Conservation (phyloP, 2,113 vertebrate genomes). For the Toxotes chatareus region DNA sequence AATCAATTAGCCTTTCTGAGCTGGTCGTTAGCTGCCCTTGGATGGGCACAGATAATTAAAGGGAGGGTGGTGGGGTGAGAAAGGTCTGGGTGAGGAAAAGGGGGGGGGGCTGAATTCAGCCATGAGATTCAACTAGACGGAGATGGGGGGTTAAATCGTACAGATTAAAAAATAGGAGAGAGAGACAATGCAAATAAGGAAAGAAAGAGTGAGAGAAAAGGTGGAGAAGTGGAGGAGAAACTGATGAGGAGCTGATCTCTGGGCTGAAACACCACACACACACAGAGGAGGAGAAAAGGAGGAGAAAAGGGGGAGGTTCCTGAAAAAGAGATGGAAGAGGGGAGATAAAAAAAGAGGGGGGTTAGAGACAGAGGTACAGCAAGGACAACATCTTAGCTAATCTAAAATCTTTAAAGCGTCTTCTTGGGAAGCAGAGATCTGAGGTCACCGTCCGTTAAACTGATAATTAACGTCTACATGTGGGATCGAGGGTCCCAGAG, state of each 20-base stretch:
- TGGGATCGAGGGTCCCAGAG: not conserved
- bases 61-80: conserved; percentile 39
- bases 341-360: not conserved
- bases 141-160: conserved; percentile 53
- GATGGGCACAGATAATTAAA: conserved; percentile 86
- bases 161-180: not conserved
- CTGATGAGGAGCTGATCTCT: conserved; percentile 36
- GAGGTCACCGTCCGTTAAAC: conserved; percentile 19
- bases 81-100: conserved; percentile 28
- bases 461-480: conserved; percentile 23
- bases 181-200: conserved; percentile 54
- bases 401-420: conserved; percentile 8
- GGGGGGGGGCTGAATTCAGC: conserved; percentile 33
- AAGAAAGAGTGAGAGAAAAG: conserved; percentile 32
- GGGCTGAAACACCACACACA: conserved; percentile 44
- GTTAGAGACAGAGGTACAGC: not conserved
- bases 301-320: not conserved
- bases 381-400: not conserved
- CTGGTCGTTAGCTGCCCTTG: conserved; percentile 84
- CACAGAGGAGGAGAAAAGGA: not conserved
- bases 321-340: not conserved
- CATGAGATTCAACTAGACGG: conserved; percentile 15
- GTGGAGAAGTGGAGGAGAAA: conserved; percentile 31
- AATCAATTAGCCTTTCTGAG: conserved; percentile 84
- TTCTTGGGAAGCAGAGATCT: not conserved